Evolutionary conservation across 1,140 invertebrate genomes (phyloP), one percentile per base, ranked within the genome.

Genomic region (Trypoxylus dichotomus): DNA sequence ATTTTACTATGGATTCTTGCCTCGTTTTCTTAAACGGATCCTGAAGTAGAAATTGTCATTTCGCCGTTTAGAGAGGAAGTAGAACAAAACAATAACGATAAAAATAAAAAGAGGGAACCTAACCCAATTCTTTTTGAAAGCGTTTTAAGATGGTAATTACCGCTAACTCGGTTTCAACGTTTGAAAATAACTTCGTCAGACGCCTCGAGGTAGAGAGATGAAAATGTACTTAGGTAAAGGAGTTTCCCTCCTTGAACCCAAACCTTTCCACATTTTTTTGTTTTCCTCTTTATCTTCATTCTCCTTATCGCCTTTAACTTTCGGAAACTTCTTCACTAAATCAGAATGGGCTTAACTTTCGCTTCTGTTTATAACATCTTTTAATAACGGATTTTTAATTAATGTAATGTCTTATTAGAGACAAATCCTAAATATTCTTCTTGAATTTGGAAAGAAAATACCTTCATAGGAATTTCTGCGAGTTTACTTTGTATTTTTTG

Each of bases 71-170:
- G 60, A 68, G 15, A 3, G 60, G 24, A 68, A 68, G 60, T 24
- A 24, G 60, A 27, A 68, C 60, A 29, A 68, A 68, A 29, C 60
- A 68, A 68, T 68, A 68, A 68, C 24, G 10, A 68, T 68, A 68
- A 68, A 68, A 68, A 68, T 68, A 68, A 68, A 27, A 68, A 68
- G 27, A 37, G 32, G 32, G 19, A 68, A 13, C 60, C 27, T 29
- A 13, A 27, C 60, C 19, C 24, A 68, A 68, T 68, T 68, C 60
- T 68, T 29, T 68, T 24, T 24, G 60, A 68, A 68, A 68, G 24
- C 60, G 24, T 68, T 68, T 68, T 68, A 68, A 68, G 60, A 24
- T 68, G 60, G 60, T 68, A 68, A 68, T 68, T 68, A 68, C 60
- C 60, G 60, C 60, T 68, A 68, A 68, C 60, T 68, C 21, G 60